A percentile compares a stretch with the other conserved stretches of the same genome.
Evolutionary conservation across 2,888 invertebrate genomes (phyloP).

Genomic region (Eristalinus aeneus): DNA sequence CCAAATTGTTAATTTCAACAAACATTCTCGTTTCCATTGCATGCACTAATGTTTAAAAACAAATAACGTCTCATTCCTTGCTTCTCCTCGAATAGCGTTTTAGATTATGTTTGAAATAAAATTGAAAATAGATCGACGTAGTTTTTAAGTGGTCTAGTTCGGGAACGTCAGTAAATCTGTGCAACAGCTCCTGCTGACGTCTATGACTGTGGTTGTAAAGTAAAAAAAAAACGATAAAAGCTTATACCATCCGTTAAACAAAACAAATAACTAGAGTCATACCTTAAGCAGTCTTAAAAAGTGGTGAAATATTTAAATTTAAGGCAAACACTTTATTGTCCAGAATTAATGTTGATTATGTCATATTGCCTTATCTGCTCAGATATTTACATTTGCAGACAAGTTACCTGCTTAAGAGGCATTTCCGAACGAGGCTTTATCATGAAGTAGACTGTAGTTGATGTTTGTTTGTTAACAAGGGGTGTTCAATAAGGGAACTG

Average conservation of each 20-base stretch:
- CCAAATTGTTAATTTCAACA: too few relatives aligned
- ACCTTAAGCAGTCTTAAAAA: background rate
- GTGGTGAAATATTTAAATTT: background rate
- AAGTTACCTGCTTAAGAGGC: conserved; percentile 7
- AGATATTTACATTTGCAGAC: conserved; percentile 48
- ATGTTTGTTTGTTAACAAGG: conserved; percentile 44
- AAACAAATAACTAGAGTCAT: background rate
- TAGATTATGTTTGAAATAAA: conserved; percentile 28
- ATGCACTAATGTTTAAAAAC: conserved; percentile 4
- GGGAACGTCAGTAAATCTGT: conserved; percentile 28
- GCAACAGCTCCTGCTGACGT: background rate
- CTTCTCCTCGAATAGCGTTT: conserved; percentile 60
- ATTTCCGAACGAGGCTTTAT: conserved; percentile 57
- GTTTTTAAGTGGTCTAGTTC: conserved; percentile 49
- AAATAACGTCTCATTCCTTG: conserved; percentile 40
- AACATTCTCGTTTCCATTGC: too few relatives aligned
- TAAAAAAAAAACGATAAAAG: background rate
- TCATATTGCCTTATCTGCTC: conserved; percentile 60
- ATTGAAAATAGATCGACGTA: conserved; percentile 23
- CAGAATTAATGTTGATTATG: conserved; percentile 15
- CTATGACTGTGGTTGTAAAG: background rate
- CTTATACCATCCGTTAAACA: background rate
- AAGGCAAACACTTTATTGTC: conserved; percentile 22
- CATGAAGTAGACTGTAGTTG: conserved; percentile 17
- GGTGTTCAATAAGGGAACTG: background rate